Evolutionary conservation across 2,888 invertebrate species (phyloP), one percentile per base, ranked within the genome.

Genomic region (Limnephilus marmoratus): DNA sequence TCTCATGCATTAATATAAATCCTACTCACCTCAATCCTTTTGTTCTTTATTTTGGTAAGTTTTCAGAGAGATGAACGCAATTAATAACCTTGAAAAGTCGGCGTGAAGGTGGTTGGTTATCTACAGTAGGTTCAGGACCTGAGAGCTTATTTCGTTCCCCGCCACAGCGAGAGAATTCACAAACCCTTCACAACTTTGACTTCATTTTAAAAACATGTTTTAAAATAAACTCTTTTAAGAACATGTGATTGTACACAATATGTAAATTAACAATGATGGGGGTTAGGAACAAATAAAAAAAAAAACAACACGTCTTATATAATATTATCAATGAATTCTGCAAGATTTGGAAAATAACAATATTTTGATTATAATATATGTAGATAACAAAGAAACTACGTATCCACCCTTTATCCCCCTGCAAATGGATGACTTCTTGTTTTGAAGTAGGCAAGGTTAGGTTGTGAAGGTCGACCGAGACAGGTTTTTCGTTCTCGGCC

Each of bases 31-130:
- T 68, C 24, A 68, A 68, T 24, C 68, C 68, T 68, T 68, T 68
- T 68, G 68, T 68, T 68, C 68, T 83, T 24, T 83, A 83, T 37
- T 83, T 83, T 37, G 34, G 83, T 24, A 83, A 83, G 37, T 34
- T 41, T 83, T 83, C 13, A n/a, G n/a, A 49, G 41, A 29, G 45
- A 86, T 86, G 86, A 45, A 45, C n/a, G 13, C 86, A 49, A 86
- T 86, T 86, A 86, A 86, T 86, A 86, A 86, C 86, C 45, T 29
- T 29, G 41, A 49, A 49, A 86, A 86, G 86, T 86, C 45, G 86
- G 45, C 86, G 45, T 49, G n/a, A 49, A 41, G 86, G 86, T 86
- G n/a, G 86, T n/a, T 37, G 37, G 41, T 85, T 86, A 86, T 86
- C 86, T 86, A 45, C 37, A 37, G 86, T 86, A 86, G 41, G 86